Evolutionary conservation across 2,888 invertebrate genomes (phyloP), one percentile per base, ranked within the genome.

Genomic region (Zygaena filipendulae): DNA sequence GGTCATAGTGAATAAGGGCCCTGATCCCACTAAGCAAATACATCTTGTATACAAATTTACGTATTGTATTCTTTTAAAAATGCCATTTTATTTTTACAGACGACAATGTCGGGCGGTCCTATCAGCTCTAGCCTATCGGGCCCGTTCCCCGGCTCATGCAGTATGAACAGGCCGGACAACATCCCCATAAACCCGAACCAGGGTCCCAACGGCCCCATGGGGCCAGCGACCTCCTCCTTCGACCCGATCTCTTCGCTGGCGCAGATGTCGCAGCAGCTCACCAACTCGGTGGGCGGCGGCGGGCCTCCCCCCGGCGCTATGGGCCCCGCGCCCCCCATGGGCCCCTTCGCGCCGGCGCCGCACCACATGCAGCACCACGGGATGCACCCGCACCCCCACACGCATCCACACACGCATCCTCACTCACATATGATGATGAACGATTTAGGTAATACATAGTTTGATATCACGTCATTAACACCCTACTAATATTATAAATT

Each of bases 241-340:
- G 95, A 95, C 80, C 95, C 95, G 1, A 95, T 95, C 49, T 92
- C 94, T 27, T 95, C 95, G 5, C 82, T 95, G 51, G 94, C 95
- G 30, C 95, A 95, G 68, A 95, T 95, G 95, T 93, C 93, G 38
- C 95, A 95, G 54, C 93, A 94, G 58, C 71, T 95, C 40, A 92
- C 94, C 8, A 92, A 88, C 51, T 88, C 90, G 19, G 75, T 59
- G 84, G 71, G 77, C n/a, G 69, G 67, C 16, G 63, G 68, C n/a
- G 61, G 62, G 7, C 61, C 66, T 8, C 62, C 61, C 2, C 61
- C 64, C 2, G 59, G 42, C 3, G 53, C 63, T 4, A 68, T 70
- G 71, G 72, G 71, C 16, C 71, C 71, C 18, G 56, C 57, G 3
- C 49, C 61, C 27, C 59, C 56, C 7, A 67, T 70, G 70, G 68